Evolutionary conservation across 2,797 vertebrate genomes (phyloP).

Genomic region (Nannoperca obscura): DNA sequence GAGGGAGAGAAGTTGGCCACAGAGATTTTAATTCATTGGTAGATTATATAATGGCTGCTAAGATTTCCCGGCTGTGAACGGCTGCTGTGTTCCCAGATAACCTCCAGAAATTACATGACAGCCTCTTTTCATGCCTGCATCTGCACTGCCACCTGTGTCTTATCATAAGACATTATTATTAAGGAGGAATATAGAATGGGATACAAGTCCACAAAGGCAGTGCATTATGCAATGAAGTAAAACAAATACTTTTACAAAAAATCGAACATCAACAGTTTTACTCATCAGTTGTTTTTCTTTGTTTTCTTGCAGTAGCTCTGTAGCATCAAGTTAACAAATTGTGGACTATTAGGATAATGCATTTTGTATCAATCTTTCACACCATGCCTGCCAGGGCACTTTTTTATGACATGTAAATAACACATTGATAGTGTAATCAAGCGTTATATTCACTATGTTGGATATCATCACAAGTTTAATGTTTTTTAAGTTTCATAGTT

Average conservation of each 20-base stretch:
- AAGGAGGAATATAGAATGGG: conserved; percentile 10
- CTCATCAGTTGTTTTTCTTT: not conserved
- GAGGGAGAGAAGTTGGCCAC: conserved; percentile 27
- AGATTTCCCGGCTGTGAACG: conserved; percentile 41
- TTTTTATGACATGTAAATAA: conserved; percentile 18
- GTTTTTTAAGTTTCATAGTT: not conserved
- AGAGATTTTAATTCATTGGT: conserved; percentile 47
- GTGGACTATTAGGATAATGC: not conserved
- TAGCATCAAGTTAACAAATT: not conserved
- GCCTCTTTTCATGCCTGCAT: conserved; percentile 38
- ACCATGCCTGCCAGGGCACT: no score
- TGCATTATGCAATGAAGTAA: conserved; percentile 15
- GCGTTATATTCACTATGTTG: conserved; percentile 2
- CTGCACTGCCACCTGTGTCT: conserved; percentile 49
- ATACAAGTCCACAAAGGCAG: conserved; percentile 23
- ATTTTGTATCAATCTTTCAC: not conserved
- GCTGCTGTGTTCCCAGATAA: conserved; percentile 42
- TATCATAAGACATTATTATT: conserved; percentile 32
- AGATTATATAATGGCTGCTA: conserved; percentile 55
- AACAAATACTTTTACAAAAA: conserved; percentile 16
- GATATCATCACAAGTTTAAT: not conserved
- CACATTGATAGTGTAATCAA: conserved; percentile 17
- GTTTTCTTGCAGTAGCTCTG: conserved; percentile 1
- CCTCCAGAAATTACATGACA: conserved; percentile 45
- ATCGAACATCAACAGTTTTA: not conserved